Evolutionary conservation across 2,113 vertebrate genomes (phyloP).

Genomic region (Centropus bengalensis): DNA sequence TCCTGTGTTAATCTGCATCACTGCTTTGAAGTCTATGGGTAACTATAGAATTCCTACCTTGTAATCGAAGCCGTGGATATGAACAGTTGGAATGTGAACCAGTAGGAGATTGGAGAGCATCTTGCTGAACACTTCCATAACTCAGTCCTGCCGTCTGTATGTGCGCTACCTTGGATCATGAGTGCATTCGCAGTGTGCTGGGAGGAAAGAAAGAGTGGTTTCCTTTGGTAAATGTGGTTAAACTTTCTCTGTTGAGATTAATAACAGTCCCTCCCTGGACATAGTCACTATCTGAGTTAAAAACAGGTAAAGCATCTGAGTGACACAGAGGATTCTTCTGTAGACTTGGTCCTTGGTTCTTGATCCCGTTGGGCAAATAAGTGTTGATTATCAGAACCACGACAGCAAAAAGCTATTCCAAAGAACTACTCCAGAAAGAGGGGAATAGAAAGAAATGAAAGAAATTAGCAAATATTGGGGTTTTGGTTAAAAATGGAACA

Average conservation of each 20-base stretch:
- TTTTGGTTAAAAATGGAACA: background rate
- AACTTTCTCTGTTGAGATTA: background rate
- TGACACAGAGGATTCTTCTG: background rate
- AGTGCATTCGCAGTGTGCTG: background rate
- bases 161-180: background rate
- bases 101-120: background rate
- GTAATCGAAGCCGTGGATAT: background rate
- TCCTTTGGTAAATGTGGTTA: background rate
- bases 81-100: background rate
- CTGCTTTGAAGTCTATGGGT: constrained; percentile 27
- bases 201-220: background rate
- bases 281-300: background rate
- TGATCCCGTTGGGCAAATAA: background rate
- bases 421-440: background rate
- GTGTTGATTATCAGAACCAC: background rate
- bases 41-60: background rate
- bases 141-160: background rate
- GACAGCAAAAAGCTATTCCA: background rate
- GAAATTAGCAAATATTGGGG: background rate
- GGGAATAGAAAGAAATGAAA: background rate
- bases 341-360: background rate
- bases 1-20: background rate
- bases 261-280: background rate
- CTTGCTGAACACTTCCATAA: background rate
- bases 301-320: background rate